Evolutionary conservation across 2,888 invertebrate species (phyloP).

Genomic region (Timandra comae): DNA sequence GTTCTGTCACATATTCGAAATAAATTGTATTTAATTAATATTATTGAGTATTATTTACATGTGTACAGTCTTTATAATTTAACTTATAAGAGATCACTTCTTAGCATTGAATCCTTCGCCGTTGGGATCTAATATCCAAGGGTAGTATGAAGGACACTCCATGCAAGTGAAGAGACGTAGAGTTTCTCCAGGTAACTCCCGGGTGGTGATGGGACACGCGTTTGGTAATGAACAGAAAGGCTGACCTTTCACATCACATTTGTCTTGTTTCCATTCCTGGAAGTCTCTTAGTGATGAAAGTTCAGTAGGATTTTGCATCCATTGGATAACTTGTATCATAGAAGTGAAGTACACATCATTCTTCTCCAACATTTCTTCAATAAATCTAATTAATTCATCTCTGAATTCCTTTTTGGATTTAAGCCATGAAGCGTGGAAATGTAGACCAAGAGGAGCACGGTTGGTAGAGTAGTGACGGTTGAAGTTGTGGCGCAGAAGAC

Average conservation of each 20-base stretch:
- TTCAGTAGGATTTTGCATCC: constrained; percentile 97
- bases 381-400: constrained; percentile 93
- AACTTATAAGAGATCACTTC: constrained; percentile 79
- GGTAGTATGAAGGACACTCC: constrained; percentile 97
- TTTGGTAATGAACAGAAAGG: constrained; percentile 95
- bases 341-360: constrained; percentile 96
- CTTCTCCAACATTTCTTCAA: constrained; percentile 92
- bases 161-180: constrained; percentile 95
- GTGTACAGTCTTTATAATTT: constrained; percentile 72
- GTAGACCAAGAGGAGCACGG: constrained; percentile 93
- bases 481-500: constrained; percentile 95
- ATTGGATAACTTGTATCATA: constrained; percentile 93
- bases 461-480: constrained; percentile 95
- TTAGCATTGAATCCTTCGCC: constrained; percentile 93
- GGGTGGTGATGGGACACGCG: constrained; percentile 90
- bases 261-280: constrained; percentile 94
- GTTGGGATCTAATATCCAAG: constrained; percentile 95
- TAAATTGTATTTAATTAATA: constrained; percentile 45
- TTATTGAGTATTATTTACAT: constrained; percentile 76
- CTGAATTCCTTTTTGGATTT: constrained; percentile 95
- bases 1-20: constrained; percentile 41
- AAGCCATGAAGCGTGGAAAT: constrained; percentile 97
- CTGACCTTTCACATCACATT: constrained; percentile 95
- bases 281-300: constrained; percentile 90
- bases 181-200: constrained; percentile 94